Base-by-base conservation (phyloP, 2,888 invertebrate genomes). In the Morpho achilles region DNA sequence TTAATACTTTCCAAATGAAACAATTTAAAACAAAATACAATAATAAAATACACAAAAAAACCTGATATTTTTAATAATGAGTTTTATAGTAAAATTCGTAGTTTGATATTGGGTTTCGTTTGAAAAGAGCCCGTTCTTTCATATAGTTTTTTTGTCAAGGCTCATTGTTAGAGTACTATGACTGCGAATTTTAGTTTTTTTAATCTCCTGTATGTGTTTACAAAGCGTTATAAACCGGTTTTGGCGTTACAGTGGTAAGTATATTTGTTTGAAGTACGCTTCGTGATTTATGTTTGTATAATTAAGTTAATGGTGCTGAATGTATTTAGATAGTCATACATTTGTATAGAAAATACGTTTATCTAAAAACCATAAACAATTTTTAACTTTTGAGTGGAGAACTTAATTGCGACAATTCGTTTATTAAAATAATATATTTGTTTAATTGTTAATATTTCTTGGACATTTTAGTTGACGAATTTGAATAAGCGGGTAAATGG, bases 81-180 rank as follows among this genome's bases (percentile, higher is more conserved):
- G 8, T 8, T 8, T 7, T 8, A 43, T 6, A 43, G 43, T 32
- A 32, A 32, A 32, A 32, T 5, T 32, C 32, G 32, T 32, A 32
- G 3, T 32, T 32, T 32, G 32, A 3, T 32, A 32, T 32, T 5
- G 32, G 2, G 32, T 32, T 32, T 32, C 4, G 32, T 32, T 32
- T 32, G 5, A 32, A 32, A 8, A 16, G 50, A 16, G 41, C 22
- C 52, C 52, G 45, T 45, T 44, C 44, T 52, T 39, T 39, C 50
- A 50, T 50, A 40, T 50, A 39, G 7, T 45, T 44, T 52, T 32
- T 16, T 8, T 16, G 16, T 16, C 52, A 52, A 52, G 52, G 52
- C 44, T 45, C 52, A 52, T 52, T 52, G 52, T 52, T 52, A 44
- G 44, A 52, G 10, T 52, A 44, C n/a, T 10, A 16, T 52, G 45